Percentiles rank a stretch among this genome's conserved stretches.
These are phyloP conservation scores for Cantharis nigra DNA, from an alignment of 2,888 invertebrate species.

Conservation along the genomic window DNA sequence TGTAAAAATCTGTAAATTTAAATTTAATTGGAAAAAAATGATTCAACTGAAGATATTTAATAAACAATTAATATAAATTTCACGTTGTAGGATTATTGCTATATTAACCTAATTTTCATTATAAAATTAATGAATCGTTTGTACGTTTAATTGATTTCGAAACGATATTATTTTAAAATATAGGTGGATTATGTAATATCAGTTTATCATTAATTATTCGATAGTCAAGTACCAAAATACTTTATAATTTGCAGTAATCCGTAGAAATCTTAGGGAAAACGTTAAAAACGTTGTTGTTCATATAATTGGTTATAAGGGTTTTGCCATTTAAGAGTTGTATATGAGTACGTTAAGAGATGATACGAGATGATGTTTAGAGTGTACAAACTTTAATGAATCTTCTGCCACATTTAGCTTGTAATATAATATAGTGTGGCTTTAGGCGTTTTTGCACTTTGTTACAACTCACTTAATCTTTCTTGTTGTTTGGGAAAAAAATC, in stretches of 20 bases:
- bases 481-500: conserved; percentile 8
- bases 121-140: neutral
- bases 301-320: neutral
- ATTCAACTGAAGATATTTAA: neutral
- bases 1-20: neutral
- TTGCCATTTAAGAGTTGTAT: conserved; percentile 5
- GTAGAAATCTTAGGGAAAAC: neutral
- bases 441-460: conserved; percentile 11
- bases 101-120: neutral
- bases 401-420: conserved; percentile 9
- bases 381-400: conserved; percentile 6
- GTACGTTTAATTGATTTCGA: neutral
- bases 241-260: neutral
- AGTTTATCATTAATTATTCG: neutral
- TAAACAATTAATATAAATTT: neutral
- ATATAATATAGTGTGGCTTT: conserved; percentile 12
- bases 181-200: neutral
- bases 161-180: neutral
- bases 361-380: conserved; percentile 1
- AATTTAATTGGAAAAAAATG: neutral
- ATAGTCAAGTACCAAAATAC: neutral
- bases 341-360: conserved; percentile 4
- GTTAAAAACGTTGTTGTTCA: neutral
- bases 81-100: neutral
- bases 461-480: conserved; percentile 14